Evolutionary conservation across 2,797 vertebrate species (phyloP).

Genomic region (Argya squamiceps): DNA sequence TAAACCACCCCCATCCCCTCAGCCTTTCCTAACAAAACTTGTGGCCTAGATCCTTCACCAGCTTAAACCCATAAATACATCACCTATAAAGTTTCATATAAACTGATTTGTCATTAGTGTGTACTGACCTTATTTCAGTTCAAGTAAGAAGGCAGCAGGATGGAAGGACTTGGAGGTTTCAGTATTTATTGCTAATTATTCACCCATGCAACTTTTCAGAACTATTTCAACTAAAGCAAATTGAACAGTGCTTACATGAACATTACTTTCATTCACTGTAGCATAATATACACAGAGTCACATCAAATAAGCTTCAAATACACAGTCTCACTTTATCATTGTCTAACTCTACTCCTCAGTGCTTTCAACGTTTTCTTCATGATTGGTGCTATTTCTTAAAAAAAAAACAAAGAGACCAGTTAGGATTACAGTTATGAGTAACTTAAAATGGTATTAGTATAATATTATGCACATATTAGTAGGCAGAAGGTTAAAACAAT

Average conservation of each 20-base stretch:
- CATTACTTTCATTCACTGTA: neutral
- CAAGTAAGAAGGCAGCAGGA: neutral
- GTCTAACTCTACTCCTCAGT: conserved; percentile 81
- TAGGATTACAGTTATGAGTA: neutral
- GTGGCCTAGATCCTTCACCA: neutral
- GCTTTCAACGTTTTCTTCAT: conserved; percentile 88
- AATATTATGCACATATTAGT: neutral
- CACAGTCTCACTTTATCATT: conserved; percentile 55
- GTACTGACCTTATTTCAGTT: neutral
- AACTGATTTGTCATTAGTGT: neutral
- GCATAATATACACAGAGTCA: neutral
- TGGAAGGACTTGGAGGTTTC: neutral
- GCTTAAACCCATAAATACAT: neutral
- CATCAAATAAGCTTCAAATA: neutral
- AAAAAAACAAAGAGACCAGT: neutral
- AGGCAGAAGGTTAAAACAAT: neutral
- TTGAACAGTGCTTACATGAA: neutral
- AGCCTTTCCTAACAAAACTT: neutral
- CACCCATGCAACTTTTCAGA: neutral
- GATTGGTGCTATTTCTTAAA: conserved; percentile 86
- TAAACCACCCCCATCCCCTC: neutral
- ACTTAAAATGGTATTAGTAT: neutral
- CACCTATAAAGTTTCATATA: neutral
- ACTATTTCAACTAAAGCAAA: neutral
- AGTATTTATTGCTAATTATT: conserved; percentile 20